Evolutionary conservation across 2,888 invertebrate genomes (phyloP).

Genomic region (Boloria euphrosyne): DNA sequence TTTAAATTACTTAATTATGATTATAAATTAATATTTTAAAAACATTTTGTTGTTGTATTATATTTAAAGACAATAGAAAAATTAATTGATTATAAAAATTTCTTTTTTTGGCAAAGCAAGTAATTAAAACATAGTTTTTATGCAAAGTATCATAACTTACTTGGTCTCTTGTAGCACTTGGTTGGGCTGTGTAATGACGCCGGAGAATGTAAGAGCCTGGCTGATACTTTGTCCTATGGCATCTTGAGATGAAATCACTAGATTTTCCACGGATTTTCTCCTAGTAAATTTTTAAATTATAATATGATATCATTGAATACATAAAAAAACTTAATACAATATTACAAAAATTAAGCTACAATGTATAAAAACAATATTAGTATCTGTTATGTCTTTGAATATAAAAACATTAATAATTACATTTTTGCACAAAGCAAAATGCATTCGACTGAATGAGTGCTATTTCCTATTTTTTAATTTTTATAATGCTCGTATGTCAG

Average conservation of each 20-base stretch:
- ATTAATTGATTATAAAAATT: no score
- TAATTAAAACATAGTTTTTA: not conserved
- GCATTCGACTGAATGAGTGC: not conserved
- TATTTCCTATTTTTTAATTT: conserved; percentile 9
- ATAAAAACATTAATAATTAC: conserved; percentile 4
- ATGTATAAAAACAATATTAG: no score
- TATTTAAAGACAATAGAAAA: no score
- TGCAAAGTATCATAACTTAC: conserved; percentile 47
- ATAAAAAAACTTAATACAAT: not conserved
- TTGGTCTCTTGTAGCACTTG: conserved; percentile 73
- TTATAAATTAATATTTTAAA: no score
- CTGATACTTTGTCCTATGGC: conserved; percentile 85
- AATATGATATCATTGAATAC: conserved; percentile 12
- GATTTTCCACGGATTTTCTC: conserved; percentile 86
- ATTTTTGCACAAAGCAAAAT: conserved; percentile 5
- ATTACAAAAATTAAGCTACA: no score
- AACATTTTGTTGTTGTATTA: no score
- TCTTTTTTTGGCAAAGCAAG: not conserved
- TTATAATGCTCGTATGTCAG: conserved; percentile 7
- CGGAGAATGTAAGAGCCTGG: conserved; percentile 82
- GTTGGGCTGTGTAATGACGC: conserved; percentile 75
- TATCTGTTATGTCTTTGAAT: not conserved
- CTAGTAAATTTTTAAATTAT: conserved; percentile 52
- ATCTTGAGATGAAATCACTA: conserved; percentile 85
- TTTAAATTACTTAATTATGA: no score